Evolutionary conservation across 2,888 invertebrate genomes (phyloP).

Genomic region (Ethmia dodecea): DNA sequence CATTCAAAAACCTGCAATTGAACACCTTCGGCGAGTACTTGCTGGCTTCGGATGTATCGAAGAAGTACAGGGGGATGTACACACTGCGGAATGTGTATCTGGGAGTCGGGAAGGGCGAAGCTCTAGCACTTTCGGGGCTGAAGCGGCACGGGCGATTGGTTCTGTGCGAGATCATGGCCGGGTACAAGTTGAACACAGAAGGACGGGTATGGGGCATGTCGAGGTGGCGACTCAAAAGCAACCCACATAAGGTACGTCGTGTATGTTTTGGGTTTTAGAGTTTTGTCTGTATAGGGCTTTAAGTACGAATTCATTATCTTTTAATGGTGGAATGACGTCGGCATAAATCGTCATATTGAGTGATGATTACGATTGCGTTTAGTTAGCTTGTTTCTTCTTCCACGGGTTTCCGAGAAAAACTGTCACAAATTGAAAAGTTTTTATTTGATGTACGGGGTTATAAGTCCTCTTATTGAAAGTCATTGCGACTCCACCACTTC

Average conservation of each 20-base stretch:
- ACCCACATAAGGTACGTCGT: slow-evolving; percentile 36
- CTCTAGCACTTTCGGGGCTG: slow-evolving; percentile 49
- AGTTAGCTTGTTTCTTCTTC: no score
- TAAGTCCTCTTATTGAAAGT: no score
- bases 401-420: no score
- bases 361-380: no score
- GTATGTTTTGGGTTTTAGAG: no score
- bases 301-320: no score
- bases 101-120: slow-evolving; percentile 50
- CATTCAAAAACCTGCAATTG: slow-evolving; percentile 19
- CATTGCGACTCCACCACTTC: no score
- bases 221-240: slow-evolving; percentile 31
- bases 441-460: no score
- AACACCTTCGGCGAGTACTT: slow-evolving; percentile 50
- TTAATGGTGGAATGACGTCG: no score
- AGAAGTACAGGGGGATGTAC: slow-evolving; percentile 25
- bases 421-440: no score
- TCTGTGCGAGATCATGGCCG: slow-evolving; percentile 46
- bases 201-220: slow-evolving; percentile 46
- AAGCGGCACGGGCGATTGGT: slow-evolving; percentile 39
- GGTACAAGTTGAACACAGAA: slow-evolving; percentile 33
- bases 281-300: no score
- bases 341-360: no score
- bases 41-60: slow-evolving; percentile 34
- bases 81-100: slow-evolving; percentile 36